Percentiles rank a stretch among this genome's conserved stretches.
These are phyloP conservation scores for Melospiza melodia DNA, from an alignment of 2,113 vertebrate genomes.

Conservation along the genomic window DNA sequence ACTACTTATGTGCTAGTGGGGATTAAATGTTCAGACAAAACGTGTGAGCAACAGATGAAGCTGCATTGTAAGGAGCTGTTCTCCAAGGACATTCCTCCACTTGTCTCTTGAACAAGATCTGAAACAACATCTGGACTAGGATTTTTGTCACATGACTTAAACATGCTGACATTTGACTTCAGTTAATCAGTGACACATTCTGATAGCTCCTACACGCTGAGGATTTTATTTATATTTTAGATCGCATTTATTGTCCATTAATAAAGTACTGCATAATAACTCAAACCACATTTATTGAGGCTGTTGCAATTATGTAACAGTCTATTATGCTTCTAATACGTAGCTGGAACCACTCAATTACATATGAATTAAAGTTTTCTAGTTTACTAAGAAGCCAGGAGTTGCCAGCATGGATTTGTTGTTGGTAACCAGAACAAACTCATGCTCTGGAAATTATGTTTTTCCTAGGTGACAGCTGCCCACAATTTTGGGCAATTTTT, in stretches of 20 bases:
- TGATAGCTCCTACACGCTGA: constrained; percentile 34
- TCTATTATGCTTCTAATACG: constrained; percentile 50
- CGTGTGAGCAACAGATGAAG: not conserved
- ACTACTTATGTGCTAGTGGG: not conserved
- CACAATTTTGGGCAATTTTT: not conserved
- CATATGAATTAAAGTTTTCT: constrained; percentile 9
- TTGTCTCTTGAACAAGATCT: constrained; percentile 18
- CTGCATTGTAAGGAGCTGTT: not conserved
- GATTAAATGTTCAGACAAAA: constrained; percentile 42
- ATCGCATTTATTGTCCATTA: constrained; percentile 35
- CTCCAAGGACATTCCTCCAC: constrained; percentile 36
- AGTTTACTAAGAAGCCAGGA: not conserved
- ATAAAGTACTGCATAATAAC: constrained; percentile 38
- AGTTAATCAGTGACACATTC: not conserved
- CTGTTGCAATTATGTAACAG: constrained; percentile 39
- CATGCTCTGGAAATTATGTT: not conserved
- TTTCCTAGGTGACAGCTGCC: not conserved
- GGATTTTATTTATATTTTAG: constrained; percentile 47
- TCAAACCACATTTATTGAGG: constrained; percentile 55
- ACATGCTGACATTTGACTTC: constrained; percentile 4
- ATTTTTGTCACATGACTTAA: constrained; percentile 37
- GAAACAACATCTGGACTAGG: constrained; percentile 24
- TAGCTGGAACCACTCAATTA: constrained; percentile 44
- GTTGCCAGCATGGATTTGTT: not conserved
- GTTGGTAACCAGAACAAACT: not conserved